Base-by-base conservation (phyloP, 2,113 vertebrate species). In the Saimiri boliviensis region DNA sequence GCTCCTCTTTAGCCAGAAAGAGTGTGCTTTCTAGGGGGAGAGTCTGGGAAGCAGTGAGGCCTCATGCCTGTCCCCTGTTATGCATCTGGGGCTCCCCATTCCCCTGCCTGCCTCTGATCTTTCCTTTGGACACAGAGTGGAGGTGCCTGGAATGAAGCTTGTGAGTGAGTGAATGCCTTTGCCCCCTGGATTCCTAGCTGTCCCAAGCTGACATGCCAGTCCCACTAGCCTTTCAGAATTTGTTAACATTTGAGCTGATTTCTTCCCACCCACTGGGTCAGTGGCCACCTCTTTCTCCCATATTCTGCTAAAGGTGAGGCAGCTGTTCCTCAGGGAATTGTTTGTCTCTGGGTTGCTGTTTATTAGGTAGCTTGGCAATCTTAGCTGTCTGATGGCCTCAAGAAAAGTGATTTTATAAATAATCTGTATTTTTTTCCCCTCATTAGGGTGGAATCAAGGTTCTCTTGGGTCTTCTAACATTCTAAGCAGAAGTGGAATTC, bases 111-210 rank as follows among this genome's bases (percentile, higher is more conserved):
- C 27, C 66, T 8, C 45, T 82, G 25, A 23, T 37, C 32, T 85
- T 85, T 40, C 68, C 63, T 0, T 0, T 40, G 79, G 47, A 17
- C 19, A 21, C 20, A 19, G 27, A 10, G 6, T 17, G 32, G 66
- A 73, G n/a, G 32, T 49, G 54, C 1, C 1, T 30, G 16, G 82
- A 77, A 9, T 21, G 16, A 42, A 58, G 5, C 35, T 9, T 42
- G 23, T 35, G 19, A 71, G 58, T 0, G 0, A 25, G 12, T 0
- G 0, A 25, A 9, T 0, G 2, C 71, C 16, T 0, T 70, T 20
- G 0, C 20, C 11, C 8, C 73, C 71, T 45, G 76, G 47, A 10
- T 19, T 5, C 32, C 56, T 35, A 25, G 12, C 27, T 19, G 2
- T 13, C 47, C 35, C 47, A 58, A 56, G 68, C 21, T 45, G 81